phyloP scores from a whole-genome alignment of 1,140 invertebrate species.

The Amphibalanus amphitrite region DNA sequence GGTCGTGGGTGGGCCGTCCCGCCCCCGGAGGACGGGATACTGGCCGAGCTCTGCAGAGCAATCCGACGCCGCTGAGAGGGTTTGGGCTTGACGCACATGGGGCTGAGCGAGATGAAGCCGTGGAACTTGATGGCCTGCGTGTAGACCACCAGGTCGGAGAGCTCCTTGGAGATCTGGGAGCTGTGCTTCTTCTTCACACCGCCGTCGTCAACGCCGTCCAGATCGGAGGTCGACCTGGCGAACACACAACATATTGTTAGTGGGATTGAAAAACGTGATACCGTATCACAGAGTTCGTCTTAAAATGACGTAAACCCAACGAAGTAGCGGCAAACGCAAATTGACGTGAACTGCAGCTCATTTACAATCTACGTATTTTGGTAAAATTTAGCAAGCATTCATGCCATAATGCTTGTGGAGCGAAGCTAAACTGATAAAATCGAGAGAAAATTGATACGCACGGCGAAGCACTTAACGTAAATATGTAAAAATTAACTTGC shows the following conservation, averaged over 20 bases:
- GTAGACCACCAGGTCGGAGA: slow-evolving; percentile 90
- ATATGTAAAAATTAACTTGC: no score
- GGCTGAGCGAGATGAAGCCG: slow-evolving; percentile 27
- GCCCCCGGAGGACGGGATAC: slow-evolving; percentile 18
- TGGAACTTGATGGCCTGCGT: slow-evolving; percentile 85
- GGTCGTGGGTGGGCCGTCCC: slow-evolving; percentile 15
- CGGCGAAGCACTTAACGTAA: no score
- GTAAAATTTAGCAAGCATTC: no score
- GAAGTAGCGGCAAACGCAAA: no score
- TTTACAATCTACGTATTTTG: no score
- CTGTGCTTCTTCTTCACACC: slow-evolving; percentile 47
- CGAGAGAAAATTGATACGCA: no score
- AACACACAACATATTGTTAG: not conserved
- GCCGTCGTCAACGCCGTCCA: not conserved
- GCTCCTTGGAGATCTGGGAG: slow-evolving; percentile 77
- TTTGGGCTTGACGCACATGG: not conserved
- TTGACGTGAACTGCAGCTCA: no score
- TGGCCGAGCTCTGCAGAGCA: slow-evolving; percentile 38
- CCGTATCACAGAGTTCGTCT: no score
- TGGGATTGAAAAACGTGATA: no score
- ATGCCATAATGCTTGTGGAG: no score
- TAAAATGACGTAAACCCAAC: no score
- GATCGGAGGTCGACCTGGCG: not conserved
- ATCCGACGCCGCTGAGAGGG: slow-evolving; percentile 32
- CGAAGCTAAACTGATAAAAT: no score